Percentiles rank a stretch among this genome's conserved stretches.
Conservation (phyloP, 2,797 vertebrate species). For the Tapirus indicus region DNA sequence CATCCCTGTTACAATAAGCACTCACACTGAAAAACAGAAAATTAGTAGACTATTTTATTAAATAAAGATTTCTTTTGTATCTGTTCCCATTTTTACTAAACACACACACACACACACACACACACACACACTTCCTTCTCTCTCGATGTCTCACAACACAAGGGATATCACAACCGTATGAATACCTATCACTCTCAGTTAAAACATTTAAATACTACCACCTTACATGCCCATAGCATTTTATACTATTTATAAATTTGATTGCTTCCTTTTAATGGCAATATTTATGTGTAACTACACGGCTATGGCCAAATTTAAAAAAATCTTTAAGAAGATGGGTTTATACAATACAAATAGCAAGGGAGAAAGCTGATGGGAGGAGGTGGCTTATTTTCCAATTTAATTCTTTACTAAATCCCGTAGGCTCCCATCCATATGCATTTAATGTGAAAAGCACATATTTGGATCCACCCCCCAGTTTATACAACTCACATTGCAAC, state of each 20-base stretch:
- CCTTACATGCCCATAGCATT: not conserved
- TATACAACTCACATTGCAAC: not conserved
- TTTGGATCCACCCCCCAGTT: not conserved
- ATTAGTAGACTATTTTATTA: not conserved
- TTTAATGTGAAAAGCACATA: not conserved
- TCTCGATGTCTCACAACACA: not conserved
- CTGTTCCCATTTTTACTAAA: not conserved
- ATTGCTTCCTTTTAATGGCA: not conserved
- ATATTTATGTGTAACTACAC: not conserved
- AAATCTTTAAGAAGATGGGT: conserved; percentile 27
- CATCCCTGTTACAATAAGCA: not conserved
- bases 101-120: not conserved
- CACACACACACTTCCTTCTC: accelerated
- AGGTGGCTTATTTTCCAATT: not conserved
- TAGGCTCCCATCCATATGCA: not conserved
- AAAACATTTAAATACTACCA: not conserved
- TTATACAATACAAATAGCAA: conserved; percentile 1
- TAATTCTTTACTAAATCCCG: not conserved
- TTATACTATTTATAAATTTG: not conserved
- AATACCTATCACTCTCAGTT: not conserved
- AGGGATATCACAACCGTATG: not conserved
- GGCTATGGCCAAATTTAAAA: not conserved
- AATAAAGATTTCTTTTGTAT: not conserved
- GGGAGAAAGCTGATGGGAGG: not conserved
- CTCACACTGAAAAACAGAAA: not conserved